These are phyloP conservation scores for Alcis repandata DNA, from an alignment of 2,888 invertebrate species.

Conservation along the genomic window DNA sequence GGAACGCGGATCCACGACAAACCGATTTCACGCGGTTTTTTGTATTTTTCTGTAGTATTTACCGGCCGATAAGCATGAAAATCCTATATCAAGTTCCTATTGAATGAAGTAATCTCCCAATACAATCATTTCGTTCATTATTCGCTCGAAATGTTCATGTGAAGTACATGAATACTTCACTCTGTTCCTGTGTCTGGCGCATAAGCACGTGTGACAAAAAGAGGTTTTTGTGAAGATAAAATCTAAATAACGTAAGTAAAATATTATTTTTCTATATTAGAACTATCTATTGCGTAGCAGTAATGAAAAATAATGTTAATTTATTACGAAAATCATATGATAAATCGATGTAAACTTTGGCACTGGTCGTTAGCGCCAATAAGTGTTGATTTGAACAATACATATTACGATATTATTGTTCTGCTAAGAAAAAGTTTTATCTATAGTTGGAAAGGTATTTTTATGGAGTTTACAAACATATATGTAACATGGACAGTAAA, in stretches of 20 bases:
- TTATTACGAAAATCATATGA: slow-evolving; percentile 11
- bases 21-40: slow-evolving; percentile 22
- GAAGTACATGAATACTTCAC: slow-evolving; percentile 13
- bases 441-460: slow-evolving; percentile 14
- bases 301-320: slow-evolving; percentile 11
- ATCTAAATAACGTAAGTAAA: slow-evolving; percentile 21
- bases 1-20: slow-evolving; percentile 23
- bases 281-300: slow-evolving; percentile 9
- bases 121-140: slow-evolving; percentile 20
- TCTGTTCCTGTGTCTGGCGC: slow-evolving; percentile 17
- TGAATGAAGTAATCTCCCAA: slow-evolving; percentile 20
- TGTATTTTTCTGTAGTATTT: slow-evolving; percentile 19
- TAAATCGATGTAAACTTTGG: slow-evolving; percentile 14
- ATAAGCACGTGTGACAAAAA: slow-evolving; percentile 15
- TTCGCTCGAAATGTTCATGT: slow-evolving; percentile 21
- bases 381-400: slow-evolving; percentile 5
- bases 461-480: slow-evolving; percentile 13
- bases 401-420: slow-evolving; percentile 11
- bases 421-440: slow-evolving; percentile 17
- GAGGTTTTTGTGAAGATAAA: slow-evolving; percentile 16
- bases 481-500: slow-evolving; percentile 13
- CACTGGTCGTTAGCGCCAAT: slow-evolving; percentile 6
- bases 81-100: slow-evolving; percentile 19
- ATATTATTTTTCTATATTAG: slow-evolving; percentile 21
- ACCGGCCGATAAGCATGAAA: slow-evolving; percentile 15